Conservation (phyloP, 2,113 vertebrate genomes). For the Epinephelus fuscoguttatus region DNA sequence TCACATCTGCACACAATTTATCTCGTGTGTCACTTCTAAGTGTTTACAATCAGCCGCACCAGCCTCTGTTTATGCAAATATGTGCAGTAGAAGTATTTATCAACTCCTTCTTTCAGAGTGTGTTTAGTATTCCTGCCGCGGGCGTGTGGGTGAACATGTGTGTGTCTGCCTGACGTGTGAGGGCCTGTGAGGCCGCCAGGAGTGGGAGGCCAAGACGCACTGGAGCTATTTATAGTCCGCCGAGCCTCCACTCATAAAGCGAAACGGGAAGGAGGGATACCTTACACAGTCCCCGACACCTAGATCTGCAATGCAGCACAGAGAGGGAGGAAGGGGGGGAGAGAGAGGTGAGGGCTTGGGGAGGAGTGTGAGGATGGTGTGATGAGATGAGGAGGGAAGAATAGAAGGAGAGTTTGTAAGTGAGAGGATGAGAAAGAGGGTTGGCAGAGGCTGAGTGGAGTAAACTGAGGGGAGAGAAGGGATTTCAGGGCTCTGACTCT, state of each 20-base stretch:
- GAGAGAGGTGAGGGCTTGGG: conserved; percentile 21
- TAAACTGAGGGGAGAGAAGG: background rate
- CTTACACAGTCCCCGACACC: conserved; percentile 71
- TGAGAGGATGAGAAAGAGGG: conserved; percentile 18
- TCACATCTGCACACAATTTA: background rate
- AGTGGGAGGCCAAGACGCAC: conserved; percentile 73
- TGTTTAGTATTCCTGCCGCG: conserved; percentile 48
- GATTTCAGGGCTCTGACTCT: conserved; percentile 5
- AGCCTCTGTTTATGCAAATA: conserved; percentile 32
- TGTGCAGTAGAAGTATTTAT: conserved; percentile 26
- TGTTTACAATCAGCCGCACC: conserved; percentile 16
- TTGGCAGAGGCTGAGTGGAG: background rate
- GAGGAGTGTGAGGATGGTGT: conserved; percentile 24
- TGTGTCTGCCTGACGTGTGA: conserved; percentile 54
- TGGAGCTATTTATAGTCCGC: conserved; percentile 78
- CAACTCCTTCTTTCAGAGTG: conserved; percentile 7
- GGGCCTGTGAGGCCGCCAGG: conserved; percentile 52
- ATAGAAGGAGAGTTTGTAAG: conserved; percentile 26
- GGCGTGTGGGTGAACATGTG: conserved; percentile 46
- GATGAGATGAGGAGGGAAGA: conserved; percentile 16
- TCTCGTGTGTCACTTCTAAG: conserved; percentile 13
- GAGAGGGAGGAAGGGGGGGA: conserved; percentile 30
- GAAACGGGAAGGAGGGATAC: conserved; percentile 72
- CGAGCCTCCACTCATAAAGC: conserved; percentile 72
- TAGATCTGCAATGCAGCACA: conserved; percentile 86